Evolutionary conservation across 2,113 vertebrate genomes (phyloP).

Genomic region (Aspiorhynchus laticeps): DNA sequence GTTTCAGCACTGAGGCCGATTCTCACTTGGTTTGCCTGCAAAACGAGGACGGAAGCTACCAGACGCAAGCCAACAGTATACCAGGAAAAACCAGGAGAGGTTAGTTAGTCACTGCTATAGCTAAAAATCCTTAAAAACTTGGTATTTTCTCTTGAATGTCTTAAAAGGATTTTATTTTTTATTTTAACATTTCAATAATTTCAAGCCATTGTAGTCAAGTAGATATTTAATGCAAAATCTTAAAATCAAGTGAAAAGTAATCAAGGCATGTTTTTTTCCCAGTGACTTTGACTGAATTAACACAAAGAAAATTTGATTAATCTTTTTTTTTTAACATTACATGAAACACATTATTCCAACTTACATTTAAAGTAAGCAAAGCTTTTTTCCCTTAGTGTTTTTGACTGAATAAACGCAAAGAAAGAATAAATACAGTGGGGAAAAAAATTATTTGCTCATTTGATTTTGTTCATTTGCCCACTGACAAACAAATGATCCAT

Average conservation of each 20-base stretch:
- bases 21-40: constrained; percentile 93
- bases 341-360: not conserved
- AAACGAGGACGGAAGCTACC: constrained; percentile 84
- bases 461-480: too few relatives aligned
- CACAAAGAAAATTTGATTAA: too few relatives aligned
- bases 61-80: constrained; percentile 88
- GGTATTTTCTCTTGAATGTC: not conserved
- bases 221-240: not conserved
- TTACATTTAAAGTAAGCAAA: not conserved
- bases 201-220: not conserved
- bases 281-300: not conserved
- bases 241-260: not conserved
- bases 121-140: not conserved
- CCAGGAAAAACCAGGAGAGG: constrained; percentile 86
- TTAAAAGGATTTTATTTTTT: not conserved
- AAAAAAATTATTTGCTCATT: too few relatives aligned
- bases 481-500: too few relatives aligned
- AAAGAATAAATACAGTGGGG: too few relatives aligned
- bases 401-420: too few relatives aligned
- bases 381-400: too few relatives aligned
- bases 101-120: constrained; percentile 57
- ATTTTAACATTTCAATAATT: not conserved
- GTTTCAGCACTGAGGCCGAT: constrained; percentile 88
- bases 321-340: not conserved
- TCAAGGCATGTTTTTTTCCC: not conserved